Percentiles rank a stretch among this genome's conserved stretches.
Evolutionary conservation across 2,888 invertebrate species (phyloP).

Genomic region (Marronus borbonicus): DNA sequence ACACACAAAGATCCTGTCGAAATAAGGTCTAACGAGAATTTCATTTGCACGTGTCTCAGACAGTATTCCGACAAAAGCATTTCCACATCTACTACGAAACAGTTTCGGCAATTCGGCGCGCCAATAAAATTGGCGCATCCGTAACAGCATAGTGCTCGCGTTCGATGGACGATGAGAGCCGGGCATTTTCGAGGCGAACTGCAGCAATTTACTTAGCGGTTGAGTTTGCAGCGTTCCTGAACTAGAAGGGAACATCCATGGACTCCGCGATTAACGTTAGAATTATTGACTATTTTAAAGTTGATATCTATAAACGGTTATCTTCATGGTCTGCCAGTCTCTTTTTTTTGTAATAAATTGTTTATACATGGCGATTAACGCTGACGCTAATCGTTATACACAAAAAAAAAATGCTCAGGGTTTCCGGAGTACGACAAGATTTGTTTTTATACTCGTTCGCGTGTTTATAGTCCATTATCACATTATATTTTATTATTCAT

Average conservation of each 20-base stretch:
- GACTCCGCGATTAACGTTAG: neutral
- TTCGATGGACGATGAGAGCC: slow-evolving; percentile 19
- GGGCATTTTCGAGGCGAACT: slow-evolving; percentile 11
- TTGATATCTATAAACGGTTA: neutral
- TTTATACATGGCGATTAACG: slow-evolving; percentile 1
- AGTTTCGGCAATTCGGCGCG: neutral
- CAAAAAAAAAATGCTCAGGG: neutral
- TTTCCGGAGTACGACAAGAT: neutral
- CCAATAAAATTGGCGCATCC: slow-evolving; percentile 13
- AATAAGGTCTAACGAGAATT: neutral
- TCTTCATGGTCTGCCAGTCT: neutral
- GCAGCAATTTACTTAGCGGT: slow-evolving; percentile 19
- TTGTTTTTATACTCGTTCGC: neutral
- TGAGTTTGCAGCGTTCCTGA: neutral
- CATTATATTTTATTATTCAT: neutral
- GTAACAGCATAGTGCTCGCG: neutral
- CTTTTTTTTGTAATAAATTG: neutral
- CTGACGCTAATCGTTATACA: neutral
- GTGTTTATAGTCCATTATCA: neutral
- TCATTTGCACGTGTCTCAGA: neutral
- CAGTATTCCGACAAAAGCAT: neutral
- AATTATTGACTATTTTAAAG: neutral
- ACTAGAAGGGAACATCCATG: neutral
- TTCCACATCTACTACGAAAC: neutral
- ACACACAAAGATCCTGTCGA: neutral